A percentile compares a stretch with the other conserved stretches of the same genome.
phyloP scores from a whole-genome alignment of 2,888 invertebrate genomes.

The Thymelicus sylvestris region DNA sequence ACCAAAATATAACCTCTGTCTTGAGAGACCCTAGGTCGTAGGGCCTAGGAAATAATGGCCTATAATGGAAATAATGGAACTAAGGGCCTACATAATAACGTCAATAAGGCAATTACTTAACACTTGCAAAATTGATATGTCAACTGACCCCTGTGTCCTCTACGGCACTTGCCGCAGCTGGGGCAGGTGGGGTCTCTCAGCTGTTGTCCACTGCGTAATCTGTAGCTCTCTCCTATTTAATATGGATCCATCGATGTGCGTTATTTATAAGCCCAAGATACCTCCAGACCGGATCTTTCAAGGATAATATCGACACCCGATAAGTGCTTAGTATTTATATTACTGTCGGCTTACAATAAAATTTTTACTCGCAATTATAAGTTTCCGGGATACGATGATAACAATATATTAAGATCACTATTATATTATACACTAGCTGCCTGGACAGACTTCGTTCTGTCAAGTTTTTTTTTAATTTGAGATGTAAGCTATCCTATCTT shows the following conservation, averaged over 20 bases:
- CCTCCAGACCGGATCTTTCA: conserved; percentile 6
- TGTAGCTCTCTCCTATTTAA: conserved; percentile 38
- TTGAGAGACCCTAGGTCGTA: no score
- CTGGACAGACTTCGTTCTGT: no score
- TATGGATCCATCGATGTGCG: conserved; percentile 28
- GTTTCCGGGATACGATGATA: no score
- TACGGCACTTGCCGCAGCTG: conserved; percentile 44
- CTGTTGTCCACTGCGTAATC: conserved; percentile 45
- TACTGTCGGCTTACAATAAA: background rate
- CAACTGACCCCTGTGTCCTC: conserved; percentile 15
- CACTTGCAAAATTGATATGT: background rate
- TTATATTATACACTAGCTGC: no score
- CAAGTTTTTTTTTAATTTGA: no score
- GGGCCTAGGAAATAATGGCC: no score
- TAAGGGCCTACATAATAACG: background rate
- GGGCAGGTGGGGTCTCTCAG: conserved; percentile 49
- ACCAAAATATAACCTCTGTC: no score
- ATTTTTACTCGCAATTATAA: background rate
- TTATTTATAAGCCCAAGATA: conserved; percentile 10
- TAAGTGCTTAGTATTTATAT: background rate
- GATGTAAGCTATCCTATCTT: no score
- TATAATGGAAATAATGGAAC: no score
- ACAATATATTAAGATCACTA: no score
- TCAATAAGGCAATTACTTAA: background rate
- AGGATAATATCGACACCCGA: background rate